Conservation (phyloP, 2,888 invertebrate species). For the Serripes groenlandicus region DNA sequence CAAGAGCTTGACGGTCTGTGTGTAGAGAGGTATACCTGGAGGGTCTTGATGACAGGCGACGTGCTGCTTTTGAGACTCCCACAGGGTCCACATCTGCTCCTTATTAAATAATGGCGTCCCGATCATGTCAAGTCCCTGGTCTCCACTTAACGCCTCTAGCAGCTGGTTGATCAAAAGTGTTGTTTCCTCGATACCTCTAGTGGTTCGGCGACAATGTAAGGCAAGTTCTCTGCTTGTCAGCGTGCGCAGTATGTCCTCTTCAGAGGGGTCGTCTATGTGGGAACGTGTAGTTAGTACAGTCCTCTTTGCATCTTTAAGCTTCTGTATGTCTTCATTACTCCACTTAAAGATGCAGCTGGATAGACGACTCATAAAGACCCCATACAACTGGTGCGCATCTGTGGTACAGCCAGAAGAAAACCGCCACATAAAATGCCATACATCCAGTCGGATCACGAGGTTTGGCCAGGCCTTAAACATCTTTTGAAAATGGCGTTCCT, state of each 20-base stretch:
- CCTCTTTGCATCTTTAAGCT: slow-evolving; percentile 65
- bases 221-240: slow-evolving; percentile 51
- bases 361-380: slow-evolving; percentile 58
- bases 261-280: slow-evolving; percentile 37
- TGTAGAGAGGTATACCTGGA: slow-evolving; percentile 51
- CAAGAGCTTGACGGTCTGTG: slow-evolving; percentile 39
- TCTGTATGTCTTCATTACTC: slow-evolving; percentile 59
- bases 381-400: slow-evolving; percentile 59
- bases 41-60: slow-evolving; percentile 69
- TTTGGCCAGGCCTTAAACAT: no score
- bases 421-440: slow-evolving; percentile 68
- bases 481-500: no score
- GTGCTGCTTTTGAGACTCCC: slow-evolving; percentile 63
- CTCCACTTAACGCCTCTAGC: slow-evolving; percentile 46
- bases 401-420: slow-evolving; percentile 51
- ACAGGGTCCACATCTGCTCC: slow-evolving; percentile 51
- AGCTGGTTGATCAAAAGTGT: slow-evolving; percentile 47
- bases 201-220: slow-evolving; percentile 60
- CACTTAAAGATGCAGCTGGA: slow-evolving; percentile 63
- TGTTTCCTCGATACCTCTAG: slow-evolving; percentile 60
- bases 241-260: slow-evolving; percentile 44
- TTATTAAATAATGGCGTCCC: slow-evolving; percentile 66
- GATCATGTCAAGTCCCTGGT: slow-evolving; percentile 49
- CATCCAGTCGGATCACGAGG: no score
- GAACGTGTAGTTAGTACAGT: slow-evolving; percentile 45